Base-by-base conservation (phyloP, 1,140 invertebrate genomes). In the Meloidogyne floridensis region DNA sequence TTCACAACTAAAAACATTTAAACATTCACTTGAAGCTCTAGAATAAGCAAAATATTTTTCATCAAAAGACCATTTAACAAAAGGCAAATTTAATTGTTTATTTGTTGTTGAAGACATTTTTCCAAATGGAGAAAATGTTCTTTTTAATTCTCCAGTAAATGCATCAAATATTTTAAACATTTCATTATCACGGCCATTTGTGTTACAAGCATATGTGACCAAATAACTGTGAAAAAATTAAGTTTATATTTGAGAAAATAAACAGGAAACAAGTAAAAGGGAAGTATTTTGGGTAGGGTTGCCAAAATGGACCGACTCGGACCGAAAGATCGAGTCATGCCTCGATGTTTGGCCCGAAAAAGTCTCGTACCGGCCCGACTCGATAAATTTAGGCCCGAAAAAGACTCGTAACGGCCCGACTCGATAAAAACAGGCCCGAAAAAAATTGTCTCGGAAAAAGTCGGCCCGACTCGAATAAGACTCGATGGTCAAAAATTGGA, bases 11-110 rank as follows among this genome's bases (percentile, higher is more conserved):
- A 98, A 99, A 13, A 99, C 94, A 87, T 95, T 95, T 2, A 99
- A 93, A 8, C 94, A 91, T 92, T 84, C 94, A 80, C 91, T 87
- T 78, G 91, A 84, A 0, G 80, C 20, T n/a, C 86, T 84, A 54
- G 81, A 82, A 75, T 84, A 86, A 11, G 79, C 97, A 91, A 99
- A 96, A 91, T 95, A 99, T 90, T 95, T 94, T 88, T 98, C 97
- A 91, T 99, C 96, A 88, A 94, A 94, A 47, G 95, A 97, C 97
- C 97, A 99, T 83, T 91, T 92, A 83, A 84, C 89, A 56, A 86
- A 89, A 51, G 75, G 84, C 86, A 84, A 88, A 10, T 81, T 80
- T 43, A 84, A 73, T 43, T 81, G 59, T 10, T 81, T 59, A 3
- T 81, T 81, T 65, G 32, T 32, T 32, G 32, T 32, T 32, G 32